Percentiles rank a stretch among this genome's conserved stretches.
These are phyloP conservation scores for Nannobrachium achirus DNA, from an alignment of 2,113 vertebrate genomes.

Conservation along the genomic window DNA sequence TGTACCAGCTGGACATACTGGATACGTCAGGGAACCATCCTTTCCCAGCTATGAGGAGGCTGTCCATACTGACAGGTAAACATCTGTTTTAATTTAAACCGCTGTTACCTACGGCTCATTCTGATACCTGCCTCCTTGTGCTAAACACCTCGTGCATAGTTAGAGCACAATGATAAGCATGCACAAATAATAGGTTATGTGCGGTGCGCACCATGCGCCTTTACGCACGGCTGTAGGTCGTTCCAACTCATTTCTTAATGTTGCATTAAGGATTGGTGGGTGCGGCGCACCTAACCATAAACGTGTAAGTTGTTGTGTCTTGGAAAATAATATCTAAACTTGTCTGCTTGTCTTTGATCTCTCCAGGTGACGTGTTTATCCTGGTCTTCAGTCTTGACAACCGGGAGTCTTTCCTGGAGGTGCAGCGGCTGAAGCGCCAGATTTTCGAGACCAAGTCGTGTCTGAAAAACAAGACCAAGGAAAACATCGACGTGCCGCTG, in stretches of 20 bases:
- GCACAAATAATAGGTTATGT: not conserved
- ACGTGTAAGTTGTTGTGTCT: not conserved
- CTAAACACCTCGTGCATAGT: not conserved
- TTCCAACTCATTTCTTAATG: not conserved
- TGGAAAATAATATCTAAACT: not conserved
- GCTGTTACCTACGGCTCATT: not conserved
- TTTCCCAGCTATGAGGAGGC: constrained; percentile 95
- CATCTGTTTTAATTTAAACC: not conserved
- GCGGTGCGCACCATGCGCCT: not conserved
- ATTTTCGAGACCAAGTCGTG: constrained; percentile 97
- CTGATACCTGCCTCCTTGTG: no score
- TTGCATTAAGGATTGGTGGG: not conserved
- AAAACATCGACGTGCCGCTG: constrained; percentile 91
- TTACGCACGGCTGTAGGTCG: constrained; percentile 13
- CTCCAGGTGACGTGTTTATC: constrained; percentile 93
- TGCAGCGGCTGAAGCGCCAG: constrained; percentile 93
- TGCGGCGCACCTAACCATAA: not conserved
- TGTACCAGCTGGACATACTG: constrained; percentile 96
- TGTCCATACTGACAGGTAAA: constrained; percentile 96
- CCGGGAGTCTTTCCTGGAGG: constrained; percentile 95
- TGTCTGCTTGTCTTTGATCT: not conserved
- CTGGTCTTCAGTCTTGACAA: constrained; percentile 97
- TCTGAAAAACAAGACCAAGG: constrained; percentile 95
- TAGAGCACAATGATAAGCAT: not conserved
- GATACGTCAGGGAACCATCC: constrained; percentile 97